These are phyloP conservation scores for Podilymbus podiceps DNA, from an alignment of 2,113 vertebrate genomes.

Conservation along the genomic window DNA sequence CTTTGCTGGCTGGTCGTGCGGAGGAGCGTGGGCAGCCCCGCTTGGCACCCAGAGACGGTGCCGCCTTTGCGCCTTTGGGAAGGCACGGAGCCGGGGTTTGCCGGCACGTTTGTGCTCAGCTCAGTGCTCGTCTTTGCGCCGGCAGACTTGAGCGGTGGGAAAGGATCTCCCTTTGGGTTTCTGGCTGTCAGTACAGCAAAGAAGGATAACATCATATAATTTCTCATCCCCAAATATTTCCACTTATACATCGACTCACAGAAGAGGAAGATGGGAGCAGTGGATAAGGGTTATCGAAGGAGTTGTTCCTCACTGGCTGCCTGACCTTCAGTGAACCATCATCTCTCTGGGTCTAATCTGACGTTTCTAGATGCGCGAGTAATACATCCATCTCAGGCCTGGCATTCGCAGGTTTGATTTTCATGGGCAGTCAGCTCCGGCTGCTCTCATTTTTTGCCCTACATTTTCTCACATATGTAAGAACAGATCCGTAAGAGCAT, in stretches of 20 bases:
- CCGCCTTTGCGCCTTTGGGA: fast-evolving
- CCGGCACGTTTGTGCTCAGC: neutral
- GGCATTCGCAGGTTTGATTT: neutral
- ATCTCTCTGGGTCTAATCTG: neutral
- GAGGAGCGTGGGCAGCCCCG: neutral
- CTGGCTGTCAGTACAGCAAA: neutral
- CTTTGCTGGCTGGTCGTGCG: neutral
- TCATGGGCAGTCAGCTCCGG: neutral
- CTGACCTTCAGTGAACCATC: neutral
- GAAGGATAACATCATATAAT: neutral
- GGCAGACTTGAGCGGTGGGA: neutral
- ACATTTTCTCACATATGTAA: neutral
- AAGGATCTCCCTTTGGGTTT: neutral
- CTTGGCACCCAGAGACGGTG: neutral
- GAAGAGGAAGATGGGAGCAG: neutral
- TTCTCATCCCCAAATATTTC: neutral
- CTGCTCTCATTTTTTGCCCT: neutral
- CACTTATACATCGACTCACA: fast-evolving
- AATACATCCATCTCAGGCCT: fast-evolving
- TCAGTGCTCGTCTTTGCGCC: fast-evolving
- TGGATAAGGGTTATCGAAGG: fast-evolving
- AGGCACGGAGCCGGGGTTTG: fast-evolving
- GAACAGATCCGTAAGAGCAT: neutral
- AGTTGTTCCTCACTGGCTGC: neutral
- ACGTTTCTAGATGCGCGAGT: neutral